Evolutionary conservation across 2,888 invertebrate genomes (phyloP).

Genomic region (Acheta domesticus): DNA sequence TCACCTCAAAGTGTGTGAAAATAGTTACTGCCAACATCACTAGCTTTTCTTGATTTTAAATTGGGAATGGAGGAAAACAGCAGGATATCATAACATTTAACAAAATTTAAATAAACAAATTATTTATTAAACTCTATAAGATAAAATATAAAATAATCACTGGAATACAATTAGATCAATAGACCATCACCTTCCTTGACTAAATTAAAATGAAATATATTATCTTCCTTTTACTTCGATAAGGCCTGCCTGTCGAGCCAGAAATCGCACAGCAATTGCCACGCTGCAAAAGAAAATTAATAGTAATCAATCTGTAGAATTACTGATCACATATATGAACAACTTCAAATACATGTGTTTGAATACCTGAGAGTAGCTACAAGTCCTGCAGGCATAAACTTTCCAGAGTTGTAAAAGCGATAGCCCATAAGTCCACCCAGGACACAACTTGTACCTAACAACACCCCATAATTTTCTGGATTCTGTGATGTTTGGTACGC

Average conservation of each 20-base stretch:
- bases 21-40: too few relatives aligned
- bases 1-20: too few relatives aligned
- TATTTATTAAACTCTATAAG: too few relatives aligned
- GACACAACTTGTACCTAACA: constrained; percentile 72
- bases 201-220: too few relatives aligned
- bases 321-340: not conserved
- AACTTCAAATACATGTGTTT: not conserved
- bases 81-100: too few relatives aligned
- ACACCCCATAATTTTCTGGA: constrained; percentile 70
- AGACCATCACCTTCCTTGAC: too few relatives aligned
- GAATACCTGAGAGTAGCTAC: constrained; percentile 58
- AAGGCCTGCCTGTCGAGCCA: constrained; percentile 37
- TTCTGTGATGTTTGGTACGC: constrained; percentile 75
- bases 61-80: too few relatives aligned
- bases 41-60: too few relatives aligned
- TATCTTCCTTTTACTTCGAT: constrained; percentile 31
- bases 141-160: too few relatives aligned
- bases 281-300: constrained; percentile 43
- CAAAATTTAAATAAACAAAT: too few relatives aligned
- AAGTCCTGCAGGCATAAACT: constrained; percentile 93
- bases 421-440: constrained; percentile 88
- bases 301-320: not conserved
- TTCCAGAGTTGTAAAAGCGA: constrained; percentile 75
- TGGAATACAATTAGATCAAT: too few relatives aligned
- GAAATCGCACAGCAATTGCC: constrained; percentile 45